phyloP scores from a whole-genome alignment of 2,888 invertebrate genomes.

The Geophilus truncorum region DNA sequence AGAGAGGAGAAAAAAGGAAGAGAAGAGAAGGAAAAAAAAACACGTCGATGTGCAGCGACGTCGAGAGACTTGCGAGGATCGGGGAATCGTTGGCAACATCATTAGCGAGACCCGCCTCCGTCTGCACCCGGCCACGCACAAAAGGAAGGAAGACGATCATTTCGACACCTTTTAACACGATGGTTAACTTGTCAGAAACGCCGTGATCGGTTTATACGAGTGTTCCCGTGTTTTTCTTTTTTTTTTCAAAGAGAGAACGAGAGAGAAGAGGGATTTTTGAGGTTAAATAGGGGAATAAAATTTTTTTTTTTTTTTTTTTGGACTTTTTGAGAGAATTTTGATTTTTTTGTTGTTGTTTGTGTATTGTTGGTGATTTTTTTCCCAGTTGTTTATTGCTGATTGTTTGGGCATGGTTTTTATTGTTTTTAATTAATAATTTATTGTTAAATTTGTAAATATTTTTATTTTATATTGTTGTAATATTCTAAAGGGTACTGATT shows the following conservation, averaged over 20 bases:
- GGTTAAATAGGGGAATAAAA: too few species aligned
- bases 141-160: slow-evolving; percentile 4
- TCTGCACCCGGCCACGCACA: slow-evolving; percentile 10
- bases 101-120: not conserved
- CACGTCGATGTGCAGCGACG: not conserved
- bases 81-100: not conserved
- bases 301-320: not conserved
- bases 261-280: too few species aligned
- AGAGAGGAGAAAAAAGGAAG: not conserved
- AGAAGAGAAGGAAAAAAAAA: not conserved
- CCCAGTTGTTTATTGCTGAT: too few species aligned
- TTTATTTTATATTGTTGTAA: too few species aligned
- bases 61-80: not conserved
- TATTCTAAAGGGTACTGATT: too few species aligned
- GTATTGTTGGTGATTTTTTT: too few species aligned
- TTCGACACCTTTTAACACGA: slow-evolving; percentile 10
- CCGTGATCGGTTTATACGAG: not conserved
- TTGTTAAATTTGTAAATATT: too few species aligned
- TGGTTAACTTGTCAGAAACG: slow-evolving; percentile 10
- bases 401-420: too few species aligned
- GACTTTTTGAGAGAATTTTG: too few species aligned
- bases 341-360: too few species aligned
- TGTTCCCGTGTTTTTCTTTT: not conserved
- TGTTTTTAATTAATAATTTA: too few species aligned
- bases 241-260: too few species aligned